Base-by-base conservation (phyloP, 1,140 invertebrate species). In the Aphis gossypii region DNA sequence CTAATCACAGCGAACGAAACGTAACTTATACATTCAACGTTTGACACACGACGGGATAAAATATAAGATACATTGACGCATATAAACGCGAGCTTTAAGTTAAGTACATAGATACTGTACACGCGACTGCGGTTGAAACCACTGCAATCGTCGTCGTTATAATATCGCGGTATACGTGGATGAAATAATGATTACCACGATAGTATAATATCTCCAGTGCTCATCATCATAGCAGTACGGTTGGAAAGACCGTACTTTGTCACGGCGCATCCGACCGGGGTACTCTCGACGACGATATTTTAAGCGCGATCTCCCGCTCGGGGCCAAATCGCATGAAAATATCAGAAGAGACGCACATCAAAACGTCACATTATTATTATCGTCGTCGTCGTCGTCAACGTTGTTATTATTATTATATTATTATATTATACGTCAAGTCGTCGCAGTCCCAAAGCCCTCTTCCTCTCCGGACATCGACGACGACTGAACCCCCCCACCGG, bases 391-490 rank as follows among this genome's bases (percentile, higher is more conserved):
- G n/a, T 76, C 5, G 60, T 76, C 38, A 41, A 1, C 38, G 38
- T 41, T 41, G 38, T 41, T 41, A 41, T 41, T 41, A 38, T n/a
- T 38, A 41, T 41, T 41, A 41, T 41, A 41, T 41, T 68, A 5
- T 76, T n/a, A n/a, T 68, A 41, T 68, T n/a, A 18, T n/a, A 46
- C 48, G 54, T 90, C 88, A 56, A 30, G 88, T 60, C 88, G 88
- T 54, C 44, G 30, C 51, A 9, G 6, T 38, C 87, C 18, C 48
- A 14, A 14, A 51, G 48, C 14, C 14, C 48, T 51, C 48, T 51
- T 2, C 44, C 4, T 11, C 30, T 14, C 84, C 84, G 9, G 3
- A 8, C 84, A 25, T 5, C 84, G 4, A n/a, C 35, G 4, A n/a
- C 35, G 21, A 14, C 60, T 4, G 30, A 60, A 60, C 35, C 82